Evolutionary conservation across 2,113 vertebrate species (phyloP), one percentile per base, ranked within the genome.

Genomic region (Mixornis gularis): DNA sequence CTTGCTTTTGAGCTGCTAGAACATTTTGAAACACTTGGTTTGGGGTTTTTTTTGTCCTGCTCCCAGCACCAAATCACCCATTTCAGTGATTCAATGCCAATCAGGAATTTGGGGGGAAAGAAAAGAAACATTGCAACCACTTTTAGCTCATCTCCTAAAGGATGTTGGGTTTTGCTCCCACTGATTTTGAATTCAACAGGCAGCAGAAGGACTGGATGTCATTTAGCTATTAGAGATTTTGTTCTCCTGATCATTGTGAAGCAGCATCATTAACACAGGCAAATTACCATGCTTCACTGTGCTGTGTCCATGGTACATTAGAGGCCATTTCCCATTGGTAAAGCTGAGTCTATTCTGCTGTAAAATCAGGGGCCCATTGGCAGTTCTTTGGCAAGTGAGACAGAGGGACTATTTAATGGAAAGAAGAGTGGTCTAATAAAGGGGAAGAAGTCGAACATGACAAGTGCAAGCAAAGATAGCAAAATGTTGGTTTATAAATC

Each of bases 331-430:
- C 97, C 97, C 97, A 92, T 94, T 97, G 96, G 96, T 96, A 79
- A 96, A 95, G 94, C 97, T 96, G 95, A 91, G 92, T 87, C 97
- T 97, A 98, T 98, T 98, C 97, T 98, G 96, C 95, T 96, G 91
- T 97, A 97, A 98, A 98, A 98, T 70, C 78, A 93, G 95, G 91
- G 93, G 74, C 91, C 96, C 96, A 96, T 97, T 98, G 98, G 98
- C 98, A 98, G 97, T 97, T 98, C 97, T 97, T 98, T 98, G 98
- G 98, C 98, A 94, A 79, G 84, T 94, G 96, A 97, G 96, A 98
- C 98, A 98, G 97, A 98, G 96, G 94, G 97, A 97, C 96, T 97
- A 97, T 98, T 97, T 98, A 98, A 97, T 96, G 95, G 97, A 92
- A 91, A 94, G 93, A 92, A 80, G 96, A 97, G 95, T 93, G 95